A percentile compares a stretch with the other conserved stretches of the same genome.
phyloP scores from a whole-genome alignment of 2,797 vertebrate genomes.

The Gobio occitaniae region DNA sequence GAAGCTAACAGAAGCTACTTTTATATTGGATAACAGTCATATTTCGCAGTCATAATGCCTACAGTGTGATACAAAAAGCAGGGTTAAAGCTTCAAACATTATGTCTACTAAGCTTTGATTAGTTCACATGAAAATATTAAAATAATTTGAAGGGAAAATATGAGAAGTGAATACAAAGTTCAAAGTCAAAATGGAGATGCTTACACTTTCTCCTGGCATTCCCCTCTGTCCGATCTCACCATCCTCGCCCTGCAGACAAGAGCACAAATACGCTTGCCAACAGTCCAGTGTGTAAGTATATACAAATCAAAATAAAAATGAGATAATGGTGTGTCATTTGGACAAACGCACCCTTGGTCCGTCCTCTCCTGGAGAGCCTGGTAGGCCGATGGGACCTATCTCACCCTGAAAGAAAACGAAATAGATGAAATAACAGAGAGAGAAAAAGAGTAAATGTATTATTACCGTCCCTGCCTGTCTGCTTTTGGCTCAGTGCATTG shows the following conservation, averaged over 20 bases:
- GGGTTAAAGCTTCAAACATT: background rate
- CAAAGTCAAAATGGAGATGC: slow-evolving; percentile 61
- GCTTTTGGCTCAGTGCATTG: slow-evolving; percentile 63
- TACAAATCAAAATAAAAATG: background rate
- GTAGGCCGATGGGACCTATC: slow-evolving; percentile 86
- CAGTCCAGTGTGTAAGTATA: background rate
- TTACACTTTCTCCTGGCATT: slow-evolving; percentile 95
- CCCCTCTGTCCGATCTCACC: slow-evolving; percentile 95
- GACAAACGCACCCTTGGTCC: slow-evolving; percentile 89
- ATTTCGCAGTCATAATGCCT: background rate
- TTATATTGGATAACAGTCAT: background rate
- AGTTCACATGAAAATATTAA: background rate
- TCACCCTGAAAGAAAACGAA: slow-evolving; percentile 83
- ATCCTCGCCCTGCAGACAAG: slow-evolving; percentile 88
- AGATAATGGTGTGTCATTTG: background rate
- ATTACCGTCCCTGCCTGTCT: slow-evolving; percentile 64
- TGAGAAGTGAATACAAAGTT: background rate
- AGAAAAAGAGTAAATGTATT: slow-evolving; percentile 53
- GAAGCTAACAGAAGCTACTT: background rate
- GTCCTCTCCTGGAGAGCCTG: slow-evolving; percentile 93
- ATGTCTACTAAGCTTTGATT: background rate
- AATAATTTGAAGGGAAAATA: background rate
- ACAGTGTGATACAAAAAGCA: background rate
- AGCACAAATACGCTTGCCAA: slow-evolving; percentile 20
- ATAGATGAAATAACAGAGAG: slow-evolving; percentile 46